Conservation (phyloP, 2,888 invertebrate species). For the Gryllus longicercus region DNA sequence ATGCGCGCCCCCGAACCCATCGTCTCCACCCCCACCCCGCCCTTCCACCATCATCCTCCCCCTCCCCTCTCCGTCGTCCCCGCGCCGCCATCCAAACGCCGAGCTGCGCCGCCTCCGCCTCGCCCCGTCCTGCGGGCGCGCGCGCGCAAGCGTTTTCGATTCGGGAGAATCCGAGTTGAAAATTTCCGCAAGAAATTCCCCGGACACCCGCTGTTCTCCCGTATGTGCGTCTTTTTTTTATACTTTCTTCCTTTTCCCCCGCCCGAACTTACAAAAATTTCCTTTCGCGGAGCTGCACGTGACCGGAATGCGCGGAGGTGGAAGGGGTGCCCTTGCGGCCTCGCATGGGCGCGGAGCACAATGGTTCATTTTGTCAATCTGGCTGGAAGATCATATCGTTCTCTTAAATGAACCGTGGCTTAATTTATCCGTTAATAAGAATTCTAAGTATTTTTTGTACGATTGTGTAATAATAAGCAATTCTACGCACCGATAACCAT, state of each 20-base stretch:
- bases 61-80: not conserved
- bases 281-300: not conserved
- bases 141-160: not conserved
- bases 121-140: not conserved
- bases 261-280: not conserved
- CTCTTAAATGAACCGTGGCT: too few species aligned
- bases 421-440: too few species aligned
- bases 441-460: too few species aligned
- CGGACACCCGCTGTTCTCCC: not conserved
- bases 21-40: too few species aligned
- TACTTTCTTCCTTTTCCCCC: not conserved
- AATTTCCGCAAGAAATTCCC: constrained; percentile 17
- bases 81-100: too few species aligned
- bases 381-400: too few species aligned
- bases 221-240: not conserved
- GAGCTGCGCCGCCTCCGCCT: not conserved
- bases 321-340: not conserved
- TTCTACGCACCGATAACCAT: too few species aligned
- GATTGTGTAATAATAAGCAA: too few species aligned
- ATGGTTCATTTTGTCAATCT: too few species aligned
- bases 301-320: not conserved
- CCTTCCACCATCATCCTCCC: not conserved
- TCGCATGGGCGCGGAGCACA: too few species aligned
- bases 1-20: not conserved
- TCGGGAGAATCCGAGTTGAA: constrained; percentile 4